Conservation (phyloP, 2,113 vertebrate genomes). For the Steatornis caripensis region DNA sequence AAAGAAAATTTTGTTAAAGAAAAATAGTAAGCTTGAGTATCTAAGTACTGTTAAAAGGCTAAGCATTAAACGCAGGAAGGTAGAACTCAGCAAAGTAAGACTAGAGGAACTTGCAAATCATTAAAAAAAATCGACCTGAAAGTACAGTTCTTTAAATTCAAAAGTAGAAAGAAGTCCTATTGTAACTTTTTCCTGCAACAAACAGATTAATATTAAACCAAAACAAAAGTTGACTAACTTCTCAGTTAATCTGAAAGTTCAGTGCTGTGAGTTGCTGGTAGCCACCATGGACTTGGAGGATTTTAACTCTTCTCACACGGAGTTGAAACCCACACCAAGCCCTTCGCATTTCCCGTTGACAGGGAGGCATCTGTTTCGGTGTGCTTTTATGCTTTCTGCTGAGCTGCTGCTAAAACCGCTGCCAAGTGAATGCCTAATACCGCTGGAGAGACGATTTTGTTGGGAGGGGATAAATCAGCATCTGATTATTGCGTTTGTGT, state of each 20-base stretch:
- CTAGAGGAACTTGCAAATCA: not conserved
- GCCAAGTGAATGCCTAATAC: not conserved
- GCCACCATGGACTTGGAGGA: not conserved
- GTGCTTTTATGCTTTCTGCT: not conserved
- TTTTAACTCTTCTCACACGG: not conserved
- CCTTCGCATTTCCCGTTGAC: fast-evolving
- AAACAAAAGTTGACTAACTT: not conserved
- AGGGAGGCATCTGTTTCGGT: not conserved
- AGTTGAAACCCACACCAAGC: not conserved
- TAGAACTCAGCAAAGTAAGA: not conserved
- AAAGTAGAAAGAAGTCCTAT: not conserved
- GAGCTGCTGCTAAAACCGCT: constrained; percentile 2
- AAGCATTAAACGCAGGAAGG: not conserved
- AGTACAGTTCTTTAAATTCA: not conserved
- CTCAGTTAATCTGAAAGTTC: not conserved
- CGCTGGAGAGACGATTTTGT: not conserved
- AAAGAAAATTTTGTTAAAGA: not conserved
- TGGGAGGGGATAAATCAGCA: not conserved
- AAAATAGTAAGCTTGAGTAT: not conserved
- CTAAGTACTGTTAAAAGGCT: not conserved
- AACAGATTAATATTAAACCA: not conserved
- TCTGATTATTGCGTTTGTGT: not conserved
- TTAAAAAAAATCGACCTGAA: not conserved
- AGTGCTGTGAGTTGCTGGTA: not conserved
- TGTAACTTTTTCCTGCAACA: not conserved